A percentile compares a stretch with the other conserved stretches of the same genome.
phyloP scores from a whole-genome alignment of 1,140 invertebrate species.

The Sitodiplosis mosellana region DNA sequence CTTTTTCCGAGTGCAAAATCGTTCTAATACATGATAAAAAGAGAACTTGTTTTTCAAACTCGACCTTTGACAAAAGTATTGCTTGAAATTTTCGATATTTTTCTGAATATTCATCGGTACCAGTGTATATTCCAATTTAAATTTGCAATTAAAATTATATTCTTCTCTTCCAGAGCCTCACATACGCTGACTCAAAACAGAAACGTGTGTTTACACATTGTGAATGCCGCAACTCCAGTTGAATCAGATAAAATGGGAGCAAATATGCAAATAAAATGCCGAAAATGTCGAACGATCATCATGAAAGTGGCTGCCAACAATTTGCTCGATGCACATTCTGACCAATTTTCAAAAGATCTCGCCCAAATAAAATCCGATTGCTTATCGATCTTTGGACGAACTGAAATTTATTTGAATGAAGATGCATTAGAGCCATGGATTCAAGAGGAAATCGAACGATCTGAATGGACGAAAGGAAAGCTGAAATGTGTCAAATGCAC shows the following conservation, averaged over 20 bases:
- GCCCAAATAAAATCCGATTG: conserved; percentile 1
- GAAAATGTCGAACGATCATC: conserved; percentile 9
- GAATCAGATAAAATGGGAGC: neutral
- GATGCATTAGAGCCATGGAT: conserved; percentile 11
- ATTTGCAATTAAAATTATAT: neutral
- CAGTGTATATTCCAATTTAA: neutral
- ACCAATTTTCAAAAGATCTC: neutral
- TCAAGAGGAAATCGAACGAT: conserved; percentile 7
- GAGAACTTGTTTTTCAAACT: neutral
- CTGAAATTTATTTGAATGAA: conserved; percentile 9
- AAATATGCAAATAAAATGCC: conserved; percentile 8
- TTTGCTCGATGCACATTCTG: conserved; percentile 10
- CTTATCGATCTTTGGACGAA: conserved; percentile 1
- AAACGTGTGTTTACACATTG: neutral
- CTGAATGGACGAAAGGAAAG: conserved; percentile 29
- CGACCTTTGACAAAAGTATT: neutral
- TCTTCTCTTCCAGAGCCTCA: neutral
- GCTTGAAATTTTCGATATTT: neutral
- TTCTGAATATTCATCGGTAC: neutral
- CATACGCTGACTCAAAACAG: neutral
- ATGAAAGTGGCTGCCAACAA: conserved; percentile 2
- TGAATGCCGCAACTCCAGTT: no score
- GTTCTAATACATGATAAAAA: no score
- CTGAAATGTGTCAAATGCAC: conserved; percentile 27
- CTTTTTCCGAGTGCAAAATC: no score